Base-by-base conservation (phyloP, 2,888 invertebrate genomes). In the Lapara coniferarum region DNA sequence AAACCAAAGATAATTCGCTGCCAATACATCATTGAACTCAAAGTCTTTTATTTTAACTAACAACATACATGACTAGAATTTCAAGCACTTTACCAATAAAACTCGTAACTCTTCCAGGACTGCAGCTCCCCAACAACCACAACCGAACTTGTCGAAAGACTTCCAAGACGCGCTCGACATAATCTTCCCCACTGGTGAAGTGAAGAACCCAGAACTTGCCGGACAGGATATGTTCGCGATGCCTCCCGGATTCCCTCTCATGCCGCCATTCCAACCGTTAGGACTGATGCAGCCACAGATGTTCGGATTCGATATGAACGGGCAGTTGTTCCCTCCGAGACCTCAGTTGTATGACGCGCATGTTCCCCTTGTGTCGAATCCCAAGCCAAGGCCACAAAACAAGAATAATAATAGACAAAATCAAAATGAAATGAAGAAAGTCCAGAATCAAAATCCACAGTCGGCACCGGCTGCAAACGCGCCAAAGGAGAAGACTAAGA, bases 151-250 rank as follows among this genome's bases (percentile, higher is more conserved):
- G 0, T 95, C 95, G 2, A 95, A 95, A 74, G 96, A 96, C 87
- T 94, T 96, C 78, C 95, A 96, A 73, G 95, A 96, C 69, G 96
- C 96, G 0, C 88, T 96, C 6, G 95, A 95, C 82, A 95, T 96
- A 52, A 95, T 96, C 69, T 96, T 96, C 85, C 96, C 96, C 0
- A 81, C 89, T 0, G 76, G 76, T 59, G 89, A 88, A 7, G 85
- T 85, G 25, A 88, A 89, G 69, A 74, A 74, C 46, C 70, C 79
- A n/a, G 77, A 82, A 70, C 70, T 80, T 71, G 46, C 71, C 52
- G 10, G 76, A 73, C 75, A 81, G 71, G 80, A 77, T 70, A 49
- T 85, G 72, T 71, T 80, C 76, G 70, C 68, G 68, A 79, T 74
- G 72, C 73, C 70, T 56, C 82, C 78, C 51, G 74, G 76, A 63